Percentiles rank a stretch among this genome's conserved stretches.
These are phyloP conservation scores for Himantopus leucocephalus DNA, from an alignment of 2,113 vertebrate species.

Conservation along the genomic window DNA sequence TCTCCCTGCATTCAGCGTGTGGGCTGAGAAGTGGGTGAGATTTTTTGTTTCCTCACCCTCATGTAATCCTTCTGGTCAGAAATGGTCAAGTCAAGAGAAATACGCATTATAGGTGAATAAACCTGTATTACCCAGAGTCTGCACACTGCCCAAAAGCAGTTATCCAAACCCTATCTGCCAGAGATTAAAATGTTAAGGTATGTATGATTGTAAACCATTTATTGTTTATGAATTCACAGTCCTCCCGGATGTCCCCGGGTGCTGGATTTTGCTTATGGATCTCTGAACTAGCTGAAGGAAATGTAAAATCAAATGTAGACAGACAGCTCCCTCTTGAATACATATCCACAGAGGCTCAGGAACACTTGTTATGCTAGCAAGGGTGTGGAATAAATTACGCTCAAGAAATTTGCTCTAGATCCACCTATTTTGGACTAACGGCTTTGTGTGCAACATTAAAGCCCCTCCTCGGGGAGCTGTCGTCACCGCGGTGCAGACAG, in stretches of 20 bases:
- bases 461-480: neutral
- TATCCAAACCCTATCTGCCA: neutral
- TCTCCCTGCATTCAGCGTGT: neutral
- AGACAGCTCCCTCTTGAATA: slow-evolving; percentile 59
- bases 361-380: slow-evolving; percentile 56
- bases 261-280: slow-evolving; percentile 30
- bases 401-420: slow-evolving; percentile 36
- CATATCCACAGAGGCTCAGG: slow-evolving; percentile 16
- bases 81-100: neutral
- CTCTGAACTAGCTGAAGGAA: slow-evolving; percentile 45
- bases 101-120: neutral
- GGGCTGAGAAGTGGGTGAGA: neutral
- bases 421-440: neutral
- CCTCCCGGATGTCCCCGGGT: neutral
- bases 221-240: slow-evolving; percentile 47
- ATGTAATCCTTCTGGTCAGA: neutral
- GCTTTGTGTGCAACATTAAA: neutral
- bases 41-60: neutral
- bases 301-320: slow-evolving; percentile 52
- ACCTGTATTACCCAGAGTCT: neutral
- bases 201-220: neutral
- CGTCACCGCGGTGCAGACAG: neutral
- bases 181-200: neutral
- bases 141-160: neutral
- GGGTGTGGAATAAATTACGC: slow-evolving; percentile 39